Evolutionary conservation across 2,113 vertebrate genomes (phyloP), one percentile per base, ranked within the genome.

Genomic region (Upupa epops): DNA sequence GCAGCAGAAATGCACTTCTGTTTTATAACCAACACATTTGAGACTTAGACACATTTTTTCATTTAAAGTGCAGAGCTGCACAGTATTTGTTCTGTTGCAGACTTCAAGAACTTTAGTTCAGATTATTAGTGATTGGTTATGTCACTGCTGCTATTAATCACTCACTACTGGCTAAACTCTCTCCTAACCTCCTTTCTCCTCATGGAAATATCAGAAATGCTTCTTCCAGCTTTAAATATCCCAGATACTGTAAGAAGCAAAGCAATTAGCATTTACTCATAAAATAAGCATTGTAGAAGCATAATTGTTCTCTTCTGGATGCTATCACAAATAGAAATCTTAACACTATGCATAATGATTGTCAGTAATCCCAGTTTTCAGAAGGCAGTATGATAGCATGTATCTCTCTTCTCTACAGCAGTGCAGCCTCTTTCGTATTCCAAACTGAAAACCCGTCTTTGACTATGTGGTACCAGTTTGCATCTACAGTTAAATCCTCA

Each of bases 331-430:
- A 77, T 28, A 60, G 1, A 73, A 28, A 76, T 29, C 28, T 29
- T 45, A 60, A 26, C 32, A 56, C 10, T 1, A 1, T 11, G 40
- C n/a, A 68, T 9, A 84, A 31, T 2, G 2, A 60, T 0, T 83
- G 69, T 19, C 65, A 83, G 45, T 5, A 31, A 37, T 16, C 5
- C 14, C 26, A 3, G 4, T 8, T 60, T 90, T 78, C 3, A 58
- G 61, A 78, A 84, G 81, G 56, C 69, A 81, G 37, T 9, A 6
- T 1, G 36, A 37, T 34, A 59, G 24, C 45, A 34, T 0, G 3
- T 34, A 1, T 12, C 18, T 80, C 63, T 76, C 54, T n/a, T 36
- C n/a, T 37, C 37, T 72, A 52, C 21, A 64, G 61, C 61, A 78
- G 58, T 29, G 36, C 24, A 86, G 19, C 19, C 65, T 76, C 56